Evolutionary conservation across 2,888 invertebrate species (phyloP).

Genomic region (Platycheirus rosarum): DNA sequence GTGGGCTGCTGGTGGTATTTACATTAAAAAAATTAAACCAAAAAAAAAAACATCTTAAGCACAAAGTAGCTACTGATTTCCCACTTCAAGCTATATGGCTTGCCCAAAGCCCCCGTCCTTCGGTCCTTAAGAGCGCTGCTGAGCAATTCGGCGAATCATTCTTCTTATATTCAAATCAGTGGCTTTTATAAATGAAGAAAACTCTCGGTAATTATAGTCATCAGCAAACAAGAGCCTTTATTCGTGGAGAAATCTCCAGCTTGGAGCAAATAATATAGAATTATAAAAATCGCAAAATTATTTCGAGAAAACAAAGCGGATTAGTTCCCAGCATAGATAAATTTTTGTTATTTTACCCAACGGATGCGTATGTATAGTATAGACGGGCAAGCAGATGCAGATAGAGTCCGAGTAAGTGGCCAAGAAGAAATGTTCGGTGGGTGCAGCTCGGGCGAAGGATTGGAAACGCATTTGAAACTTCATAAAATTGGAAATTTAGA

Average conservation of each 20-base stretch:
- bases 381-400: not conserved
- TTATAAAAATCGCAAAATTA: constrained; percentile 73
- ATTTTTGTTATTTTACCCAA: constrained; percentile 64
- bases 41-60: constrained; percentile 64
- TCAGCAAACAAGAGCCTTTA: constrained; percentile 74
- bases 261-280: constrained; percentile 67
- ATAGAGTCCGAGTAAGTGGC: constrained; percentile 51
- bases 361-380: constrained; percentile 31
- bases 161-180: constrained; percentile 73
- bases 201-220: constrained; percentile 80
- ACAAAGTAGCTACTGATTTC: constrained; percentile 66
- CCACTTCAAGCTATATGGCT: constrained; percentile 43
- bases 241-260: constrained; percentile 55
- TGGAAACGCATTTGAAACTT: constrained; percentile 61
- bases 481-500: constrained; percentile 67
- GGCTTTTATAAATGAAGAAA: constrained; percentile 76
- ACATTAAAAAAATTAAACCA: constrained; percentile 47
- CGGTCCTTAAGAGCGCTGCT: constrained; percentile 2
- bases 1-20: constrained; percentile 59
- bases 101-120: constrained; percentile 25
- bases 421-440: constrained; percentile 51
- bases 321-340: constrained; percentile 71
- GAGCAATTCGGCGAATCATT: constrained; percentile 66
- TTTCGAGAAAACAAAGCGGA: constrained; percentile 73
- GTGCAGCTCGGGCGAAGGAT: constrained; percentile 43